Conservation (phyloP, 1,140 invertebrate genomes). For the Ericerus pela region DNA sequence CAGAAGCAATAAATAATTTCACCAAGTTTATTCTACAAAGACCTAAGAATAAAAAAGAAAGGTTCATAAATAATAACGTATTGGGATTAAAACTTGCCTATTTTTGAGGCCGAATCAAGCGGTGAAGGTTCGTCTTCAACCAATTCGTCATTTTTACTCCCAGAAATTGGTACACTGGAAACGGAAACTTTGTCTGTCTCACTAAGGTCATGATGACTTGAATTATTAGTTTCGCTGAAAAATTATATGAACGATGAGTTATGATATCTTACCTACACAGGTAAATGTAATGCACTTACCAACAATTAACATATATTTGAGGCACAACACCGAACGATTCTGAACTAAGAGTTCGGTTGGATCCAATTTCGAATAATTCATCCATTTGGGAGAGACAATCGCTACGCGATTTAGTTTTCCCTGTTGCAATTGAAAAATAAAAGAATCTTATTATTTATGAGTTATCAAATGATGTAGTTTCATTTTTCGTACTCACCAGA, state of each 20-base stretch:
- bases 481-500: background rate
- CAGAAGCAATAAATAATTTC: no score
- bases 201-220: slow-evolving; percentile 10
- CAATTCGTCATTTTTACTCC: background rate
- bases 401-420: background rate
- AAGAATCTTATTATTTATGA: background rate
- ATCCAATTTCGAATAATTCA: background rate
- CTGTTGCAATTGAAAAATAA: background rate
- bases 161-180: slow-evolving; percentile 6
- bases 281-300: background rate
- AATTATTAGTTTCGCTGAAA: slow-evolving; percentile 4
- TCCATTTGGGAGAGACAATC: background rate
- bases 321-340: background rate
- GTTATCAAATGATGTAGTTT: background rate
- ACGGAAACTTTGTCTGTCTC: slow-evolving; percentile 15
- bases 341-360: background rate
- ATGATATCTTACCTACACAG: no score
- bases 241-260: background rate
- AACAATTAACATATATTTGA: slow-evolving; percentile 5
- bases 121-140: slow-evolving; percentile 8
- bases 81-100: no score
- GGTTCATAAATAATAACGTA: no score
- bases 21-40: no score
- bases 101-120: background rate
- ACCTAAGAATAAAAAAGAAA: no score